Percentiles rank a stretch among this genome's conserved stretches.
Conservation (phyloP, 2,888 invertebrate genomes). For the Scrobipalpa atriplicella region DNA sequence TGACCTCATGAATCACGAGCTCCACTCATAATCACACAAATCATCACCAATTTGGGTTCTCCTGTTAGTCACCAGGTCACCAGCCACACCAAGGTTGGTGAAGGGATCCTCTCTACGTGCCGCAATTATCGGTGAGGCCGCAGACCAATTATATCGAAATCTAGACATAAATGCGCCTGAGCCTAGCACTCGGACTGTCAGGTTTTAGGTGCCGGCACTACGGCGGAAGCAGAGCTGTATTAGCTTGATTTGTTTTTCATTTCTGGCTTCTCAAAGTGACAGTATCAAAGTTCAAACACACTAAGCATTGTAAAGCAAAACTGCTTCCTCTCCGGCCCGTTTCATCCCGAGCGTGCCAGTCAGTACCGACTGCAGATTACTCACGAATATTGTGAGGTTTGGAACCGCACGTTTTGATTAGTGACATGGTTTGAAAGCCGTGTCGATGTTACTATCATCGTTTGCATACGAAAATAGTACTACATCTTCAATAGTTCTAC, state of each 20-base stretch:
- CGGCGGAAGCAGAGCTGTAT: background rate
- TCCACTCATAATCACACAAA: constrained; percentile 42
- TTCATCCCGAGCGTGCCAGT: no score
- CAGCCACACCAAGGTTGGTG: constrained; percentile 55
- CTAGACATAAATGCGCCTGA: constrained; percentile 20
- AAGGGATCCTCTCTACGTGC: constrained; percentile 66
- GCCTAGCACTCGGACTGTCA: constrained; percentile 18
- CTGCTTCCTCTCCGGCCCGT: no score
- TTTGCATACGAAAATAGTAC: no score
- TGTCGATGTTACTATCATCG: background rate
- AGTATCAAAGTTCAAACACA: no score
- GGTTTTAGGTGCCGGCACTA: background rate
- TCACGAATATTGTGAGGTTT: constrained; percentile 23
- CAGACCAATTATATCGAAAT: constrained; percentile 24
- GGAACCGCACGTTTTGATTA: constrained; percentile 8
- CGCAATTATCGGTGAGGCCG: constrained; percentile 48
- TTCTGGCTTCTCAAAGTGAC: no score
- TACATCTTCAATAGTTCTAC: no score
- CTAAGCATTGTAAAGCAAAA: no score
- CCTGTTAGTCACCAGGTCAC: constrained; percentile 46
- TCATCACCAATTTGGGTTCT: constrained; percentile 52
- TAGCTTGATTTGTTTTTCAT: constrained; percentile 7
- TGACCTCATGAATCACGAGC: constrained; percentile 44
- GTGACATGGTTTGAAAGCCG: constrained; percentile 3
- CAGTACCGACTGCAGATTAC: no score